phyloP scores from a whole-genome alignment of 2,888 invertebrate genomes.

The Ornithoptera alexandrae region DNA sequence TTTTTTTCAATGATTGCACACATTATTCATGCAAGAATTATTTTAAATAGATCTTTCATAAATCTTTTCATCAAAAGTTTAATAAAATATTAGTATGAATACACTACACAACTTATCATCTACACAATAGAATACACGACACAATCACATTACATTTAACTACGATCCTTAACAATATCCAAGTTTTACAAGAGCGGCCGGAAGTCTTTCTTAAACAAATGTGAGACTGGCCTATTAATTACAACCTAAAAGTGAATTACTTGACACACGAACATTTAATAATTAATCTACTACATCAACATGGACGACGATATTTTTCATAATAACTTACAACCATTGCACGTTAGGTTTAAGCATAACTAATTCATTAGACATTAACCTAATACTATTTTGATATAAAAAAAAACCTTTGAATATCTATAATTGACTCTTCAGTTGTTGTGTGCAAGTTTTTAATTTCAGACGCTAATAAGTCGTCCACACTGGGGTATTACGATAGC shows the following conservation, averaged over 20 bases:
- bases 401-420: constrained; percentile 64
- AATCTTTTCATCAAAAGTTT: background rate
- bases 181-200: constrained; percentile 17
- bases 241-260: constrained; percentile 5
- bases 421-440: constrained; percentile 62
- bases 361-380: constrained; percentile 47
- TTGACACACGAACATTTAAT: constrained; percentile 3
- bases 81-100: background rate
- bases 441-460: background rate
- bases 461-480: background rate
- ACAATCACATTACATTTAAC: constrained; percentile 12
- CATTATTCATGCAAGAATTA: background rate
- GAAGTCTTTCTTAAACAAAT: constrained; percentile 33
- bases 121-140: constrained; percentile 11
- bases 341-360: constrained; percentile 60
- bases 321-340: constrained; percentile 45
- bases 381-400: constrained; percentile 40
- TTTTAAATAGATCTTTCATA: background rate
- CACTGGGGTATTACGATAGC: background rate
- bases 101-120: constrained; percentile 3
- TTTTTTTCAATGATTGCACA: background rate
- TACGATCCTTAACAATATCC: background rate
- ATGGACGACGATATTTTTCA: constrained; percentile 48
- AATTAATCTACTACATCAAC: constrained; percentile 38
- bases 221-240: constrained; percentile 31